Base-by-base conservation (phyloP, 2,113 vertebrate species). In the Neomonachus schauinslandi region DNA sequence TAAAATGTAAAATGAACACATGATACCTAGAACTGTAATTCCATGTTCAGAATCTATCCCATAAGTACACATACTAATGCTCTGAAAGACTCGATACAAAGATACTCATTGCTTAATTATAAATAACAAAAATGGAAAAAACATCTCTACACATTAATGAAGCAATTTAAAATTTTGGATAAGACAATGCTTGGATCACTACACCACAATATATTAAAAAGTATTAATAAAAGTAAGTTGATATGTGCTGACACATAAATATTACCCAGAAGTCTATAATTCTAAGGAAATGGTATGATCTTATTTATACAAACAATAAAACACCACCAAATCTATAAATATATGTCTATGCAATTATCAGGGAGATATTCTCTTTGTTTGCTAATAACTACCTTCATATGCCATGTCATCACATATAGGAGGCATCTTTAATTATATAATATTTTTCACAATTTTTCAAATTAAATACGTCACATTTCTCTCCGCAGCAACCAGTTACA, bases 371-470 rank as follows among this genome's bases (percentile, higher is more conserved):
- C 26, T 36, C 42, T 18, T 36, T 69, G 24, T 86, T 83, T 67
- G 87, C n/a, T 79, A 84, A 42, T 15, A 94, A 61, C 51, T 67
- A 93, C 4, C 24, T 86, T 81, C 59, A 77, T 24, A 86, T 67
- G 39, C 18, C 57, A 84, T 14, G 15, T 59, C 46, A 92, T 87
- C 36, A 81, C 31, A 80, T 21, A 76, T 4, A 71, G 69, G 28
- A 86, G 13, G 28, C 21, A 92, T 42, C 76, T 94, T 24, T 77
- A 91, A 69, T 71, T 74, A 59, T 19, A 71, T 86, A 72, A 46
- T 72, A 83, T 63, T 89, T 63, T 85, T 85, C 13, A 55, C 31
- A 26, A 82, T 65, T 91, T 88, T 95, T 81, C 77, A 91, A 82
- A 84, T 85, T 21, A 81, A 85, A 65, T 72, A 81, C 6, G 67